Evolutionary conservation across 2,797 vertebrate species (phyloP).

Genomic region (Lacerta viridis): DNA sequence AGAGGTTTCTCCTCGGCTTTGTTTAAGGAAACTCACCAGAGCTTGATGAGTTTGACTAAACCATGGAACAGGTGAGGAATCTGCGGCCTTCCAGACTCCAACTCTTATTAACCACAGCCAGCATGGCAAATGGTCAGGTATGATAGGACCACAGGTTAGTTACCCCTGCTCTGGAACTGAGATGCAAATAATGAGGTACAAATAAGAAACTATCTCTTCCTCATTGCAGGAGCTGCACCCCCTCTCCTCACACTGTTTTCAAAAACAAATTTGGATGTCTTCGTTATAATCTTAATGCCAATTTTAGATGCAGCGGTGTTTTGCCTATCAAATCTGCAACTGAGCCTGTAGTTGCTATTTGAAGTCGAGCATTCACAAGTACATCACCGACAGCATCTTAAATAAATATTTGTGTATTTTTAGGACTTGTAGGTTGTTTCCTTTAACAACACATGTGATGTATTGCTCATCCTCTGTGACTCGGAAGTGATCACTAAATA

Average conservation of each 20-base stretch:
- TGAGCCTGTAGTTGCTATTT: background rate
- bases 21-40: background rate
- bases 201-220: too few species aligned
- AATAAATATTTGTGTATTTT: constrained; percentile 4
- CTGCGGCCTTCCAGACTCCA: too few species aligned
- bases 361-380: background rate
- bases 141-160: too few species aligned
- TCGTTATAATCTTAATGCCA: background rate
- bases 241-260: too few species aligned
- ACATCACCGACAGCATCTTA: background rate
- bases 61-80: background rate
- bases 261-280: background rate
- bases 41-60: background rate
- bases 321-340: background rate
- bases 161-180: too few species aligned
- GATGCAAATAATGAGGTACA: too few species aligned
- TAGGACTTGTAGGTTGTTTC: constrained; percentile 49
- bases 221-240: too few species aligned
- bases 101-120: too few species aligned
- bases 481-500: constrained; percentile 53
- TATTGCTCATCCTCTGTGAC: constrained; percentile 37
- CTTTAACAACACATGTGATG: constrained; percentile 60
- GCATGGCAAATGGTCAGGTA: too few species aligned
- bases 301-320: background rate
- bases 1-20: background rate